Conservation (phyloP, 2,797 vertebrate species). For the Characodon lateralis region DNA sequence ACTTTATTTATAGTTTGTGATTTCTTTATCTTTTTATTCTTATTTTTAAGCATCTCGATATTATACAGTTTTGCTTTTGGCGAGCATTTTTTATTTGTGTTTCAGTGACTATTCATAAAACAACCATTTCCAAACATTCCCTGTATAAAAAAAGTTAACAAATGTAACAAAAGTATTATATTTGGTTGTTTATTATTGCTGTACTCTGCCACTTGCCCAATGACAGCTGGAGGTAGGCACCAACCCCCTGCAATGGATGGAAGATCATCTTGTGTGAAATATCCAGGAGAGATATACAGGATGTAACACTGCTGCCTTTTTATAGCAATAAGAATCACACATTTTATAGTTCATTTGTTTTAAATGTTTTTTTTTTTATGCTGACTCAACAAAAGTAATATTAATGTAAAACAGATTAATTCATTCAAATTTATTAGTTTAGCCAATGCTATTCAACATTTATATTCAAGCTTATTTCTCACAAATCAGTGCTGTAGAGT, state of each 20-base stretch:
- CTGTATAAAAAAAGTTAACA: background rate
- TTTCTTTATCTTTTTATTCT: background rate
- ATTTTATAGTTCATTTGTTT: no score
- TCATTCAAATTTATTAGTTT: background rate
- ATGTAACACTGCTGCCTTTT: background rate
- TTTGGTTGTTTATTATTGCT: background rate
- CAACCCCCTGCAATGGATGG: background rate
- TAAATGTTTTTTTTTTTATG: no score
- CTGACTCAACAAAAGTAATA: no score
- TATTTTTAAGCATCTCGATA: constrained; percentile 1
- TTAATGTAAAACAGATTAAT: background rate
- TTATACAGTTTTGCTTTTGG: background rate
- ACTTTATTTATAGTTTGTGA: background rate
- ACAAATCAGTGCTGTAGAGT: background rate
- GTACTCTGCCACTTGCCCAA: no score
- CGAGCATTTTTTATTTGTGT: background rate
- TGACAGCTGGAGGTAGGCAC: background rate
- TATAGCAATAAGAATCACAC: no score
- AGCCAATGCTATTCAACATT: background rate
- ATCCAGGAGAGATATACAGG: background rate
- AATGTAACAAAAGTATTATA: background rate
- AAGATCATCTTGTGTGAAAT: background rate
- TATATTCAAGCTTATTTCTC: background rate
- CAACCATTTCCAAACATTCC: background rate
- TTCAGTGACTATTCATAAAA: background rate